These are phyloP conservation scores for Bedellia somnulentella DNA, from an alignment of 2,888 invertebrate genomes.

Conservation along the genomic window DNA sequence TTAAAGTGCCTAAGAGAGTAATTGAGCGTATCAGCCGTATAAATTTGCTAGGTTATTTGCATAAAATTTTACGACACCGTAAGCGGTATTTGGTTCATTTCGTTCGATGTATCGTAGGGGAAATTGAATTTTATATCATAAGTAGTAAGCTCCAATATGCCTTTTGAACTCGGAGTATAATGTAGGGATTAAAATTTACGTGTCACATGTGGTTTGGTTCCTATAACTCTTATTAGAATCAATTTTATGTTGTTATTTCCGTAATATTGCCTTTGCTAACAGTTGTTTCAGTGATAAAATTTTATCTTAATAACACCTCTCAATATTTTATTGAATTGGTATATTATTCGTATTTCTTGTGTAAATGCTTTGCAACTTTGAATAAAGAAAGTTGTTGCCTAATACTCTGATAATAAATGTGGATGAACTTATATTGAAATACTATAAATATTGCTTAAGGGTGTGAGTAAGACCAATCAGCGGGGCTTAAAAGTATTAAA, in stretches of 20 bases:
- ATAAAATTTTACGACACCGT: slow-evolving; percentile 25
- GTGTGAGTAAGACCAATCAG: too few species aligned
- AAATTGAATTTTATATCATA: slow-evolving; percentile 4
- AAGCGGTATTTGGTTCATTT: slow-evolving; percentile 11
- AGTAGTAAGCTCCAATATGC: neutral
- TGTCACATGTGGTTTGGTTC: slow-evolving; percentile 13
- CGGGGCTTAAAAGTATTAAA: too few species aligned
- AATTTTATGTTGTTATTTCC: slow-evolving; percentile 16
- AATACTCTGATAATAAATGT: too few species aligned
- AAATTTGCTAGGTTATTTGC: slow-evolving; percentile 25
- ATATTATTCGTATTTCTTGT: too few species aligned
- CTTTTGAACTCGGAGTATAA: neutral
- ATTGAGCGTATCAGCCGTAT: slow-evolving; percentile 27
- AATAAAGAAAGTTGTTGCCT: too few species aligned
- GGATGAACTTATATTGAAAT: too few species aligned
- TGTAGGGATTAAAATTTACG: slow-evolving; percentile 17
- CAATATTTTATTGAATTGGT: too few species aligned
- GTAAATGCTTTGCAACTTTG: too few species aligned
- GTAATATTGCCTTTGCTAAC: too few species aligned
- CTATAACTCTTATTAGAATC: slow-evolving; percentile 13
- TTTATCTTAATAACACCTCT: too few species aligned
- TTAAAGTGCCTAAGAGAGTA: slow-evolving; percentile 24
- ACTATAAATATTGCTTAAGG: too few species aligned
- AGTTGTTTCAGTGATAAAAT: too few species aligned
- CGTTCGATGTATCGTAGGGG: neutral